These are phyloP conservation scores for Morpho deidamia DNA, from an alignment of 2,888 invertebrate genomes.

Conservation along the genomic window DNA sequence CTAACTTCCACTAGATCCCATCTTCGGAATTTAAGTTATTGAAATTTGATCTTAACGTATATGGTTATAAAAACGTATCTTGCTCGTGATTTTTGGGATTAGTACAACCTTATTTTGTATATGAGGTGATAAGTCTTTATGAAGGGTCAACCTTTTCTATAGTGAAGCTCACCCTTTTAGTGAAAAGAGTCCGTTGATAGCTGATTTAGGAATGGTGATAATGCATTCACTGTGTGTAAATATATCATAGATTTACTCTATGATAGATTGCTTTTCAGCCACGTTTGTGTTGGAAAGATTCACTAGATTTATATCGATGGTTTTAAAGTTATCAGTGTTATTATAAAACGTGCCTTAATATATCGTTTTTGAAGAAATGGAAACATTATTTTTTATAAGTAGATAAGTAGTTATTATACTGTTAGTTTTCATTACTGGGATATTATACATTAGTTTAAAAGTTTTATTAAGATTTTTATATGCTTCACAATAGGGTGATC, in stretches of 20 bases:
- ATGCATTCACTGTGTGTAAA: conserved; percentile 74
- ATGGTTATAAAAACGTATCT: conserved; percentile 42
- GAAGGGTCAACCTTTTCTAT: conserved; percentile 79
- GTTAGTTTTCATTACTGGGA: too few species aligned
- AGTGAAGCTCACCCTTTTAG: conserved; percentile 76
- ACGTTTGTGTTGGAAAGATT: conserved; percentile 30
- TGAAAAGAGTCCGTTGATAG: conserved; percentile 78
- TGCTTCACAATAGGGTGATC: too few species aligned
- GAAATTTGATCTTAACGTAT: conserved; percentile 54
- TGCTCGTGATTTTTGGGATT: conserved; percentile 48
- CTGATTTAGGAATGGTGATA: conserved; percentile 77
- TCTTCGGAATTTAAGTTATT: conserved; percentile 39
- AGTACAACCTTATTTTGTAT: conserved; percentile 77
- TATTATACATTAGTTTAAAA: too few species aligned
- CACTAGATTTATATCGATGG: not conserved
- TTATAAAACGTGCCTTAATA: not conserved
- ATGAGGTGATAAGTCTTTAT: conserved; percentile 79
- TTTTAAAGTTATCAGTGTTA: not conserved
- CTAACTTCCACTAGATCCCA: conserved; percentile 71
- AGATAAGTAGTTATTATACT: too few species aligned
- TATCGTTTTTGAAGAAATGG: too few species aligned
- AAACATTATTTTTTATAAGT: too few species aligned
- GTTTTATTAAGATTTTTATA: too few species aligned
- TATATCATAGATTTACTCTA: conserved; percentile 74
- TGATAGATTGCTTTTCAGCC: conserved; percentile 64